These are phyloP conservation scores for Drosophila pectinifera DNA, from an alignment of 1,140 invertebrate species.

Conservation along the genomic window DNA sequence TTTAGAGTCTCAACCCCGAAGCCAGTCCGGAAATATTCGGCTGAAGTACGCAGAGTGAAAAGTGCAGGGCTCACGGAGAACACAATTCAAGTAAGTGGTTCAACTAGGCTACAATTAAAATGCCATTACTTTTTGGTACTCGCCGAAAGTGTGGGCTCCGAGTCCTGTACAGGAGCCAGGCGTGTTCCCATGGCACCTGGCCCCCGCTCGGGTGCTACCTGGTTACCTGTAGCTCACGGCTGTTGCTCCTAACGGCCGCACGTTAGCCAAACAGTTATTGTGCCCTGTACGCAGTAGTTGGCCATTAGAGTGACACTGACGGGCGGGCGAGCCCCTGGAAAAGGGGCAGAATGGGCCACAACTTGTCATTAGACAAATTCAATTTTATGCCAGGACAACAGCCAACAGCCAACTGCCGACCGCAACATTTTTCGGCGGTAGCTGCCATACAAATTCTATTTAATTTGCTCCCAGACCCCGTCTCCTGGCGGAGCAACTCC, in stretches of 20 bases:
- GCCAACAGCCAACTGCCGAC: slow-evolving; percentile 58
- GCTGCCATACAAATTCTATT: slow-evolving; percentile 79
- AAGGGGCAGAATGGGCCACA: slow-evolving; percentile 51
- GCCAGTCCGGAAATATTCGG: slow-evolving; percentile 12
- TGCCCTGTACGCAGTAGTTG: slow-evolving; percentile 65
- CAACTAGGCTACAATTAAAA: slow-evolving; percentile 73
- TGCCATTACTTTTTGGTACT: slow-evolving; percentile 59
- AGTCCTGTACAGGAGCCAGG: slow-evolving; percentile 10
- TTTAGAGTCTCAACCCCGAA: slow-evolving; percentile 10
- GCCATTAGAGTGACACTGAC: slow-evolving; percentile 70
- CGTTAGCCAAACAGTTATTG: slow-evolving; percentile 81
- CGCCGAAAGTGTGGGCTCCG: slow-evolving; percentile 19
- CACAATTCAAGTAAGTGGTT: slow-evolving; percentile 43
- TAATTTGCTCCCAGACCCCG: slow-evolving; percentile 54
- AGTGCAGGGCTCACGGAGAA: slow-evolving; percentile 12
- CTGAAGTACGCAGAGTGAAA: not conserved
- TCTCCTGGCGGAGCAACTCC: slow-evolving; percentile 25
- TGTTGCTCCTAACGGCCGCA: slow-evolving; percentile 73
- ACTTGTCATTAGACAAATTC: slow-evolving; percentile 83
- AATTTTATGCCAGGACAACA: slow-evolving; percentile 70
- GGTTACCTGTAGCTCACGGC: slow-evolving; percentile 73
- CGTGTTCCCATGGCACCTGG: slow-evolving; percentile 36
- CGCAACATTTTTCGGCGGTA: slow-evolving; percentile 77
- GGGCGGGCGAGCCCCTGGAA: slow-evolving; percentile 1
- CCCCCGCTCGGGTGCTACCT: slow-evolving; percentile 3